Evolutionary conservation across 2,113 vertebrate species (phyloP).

Genomic region (Speoplatyrhinus poulsoni): DNA sequence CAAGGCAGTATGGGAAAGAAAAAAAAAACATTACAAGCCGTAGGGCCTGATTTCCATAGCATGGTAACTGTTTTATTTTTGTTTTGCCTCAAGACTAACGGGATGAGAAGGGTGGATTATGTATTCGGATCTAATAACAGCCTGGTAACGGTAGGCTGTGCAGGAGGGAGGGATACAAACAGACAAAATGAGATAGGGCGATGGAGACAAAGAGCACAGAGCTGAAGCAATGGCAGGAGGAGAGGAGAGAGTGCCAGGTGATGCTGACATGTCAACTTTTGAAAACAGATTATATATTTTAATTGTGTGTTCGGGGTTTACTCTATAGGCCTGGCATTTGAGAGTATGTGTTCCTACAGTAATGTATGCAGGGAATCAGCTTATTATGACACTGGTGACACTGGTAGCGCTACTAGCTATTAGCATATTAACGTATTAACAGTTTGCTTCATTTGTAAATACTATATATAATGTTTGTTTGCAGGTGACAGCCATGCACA

Average conservation of each 20-base stretch:
- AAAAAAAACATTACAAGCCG: constrained; percentile 17
- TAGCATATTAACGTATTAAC: no score
- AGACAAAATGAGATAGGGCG: background rate
- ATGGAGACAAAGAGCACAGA: constrained; percentile 3
- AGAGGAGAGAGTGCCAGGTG: constrained; percentile 36
- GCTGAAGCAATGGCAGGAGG: constrained; percentile 19
- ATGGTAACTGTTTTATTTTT: constrained; percentile 55
- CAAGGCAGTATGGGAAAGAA: constrained; percentile 19
- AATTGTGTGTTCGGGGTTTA: background rate
- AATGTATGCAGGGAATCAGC: no score
- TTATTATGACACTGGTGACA: no score
- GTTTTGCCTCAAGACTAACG: constrained; percentile 47
- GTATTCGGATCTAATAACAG: background rate
- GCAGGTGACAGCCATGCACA: background rate
- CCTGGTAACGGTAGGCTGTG: background rate
- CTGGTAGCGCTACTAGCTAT: no score
- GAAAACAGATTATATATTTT: constrained; percentile 37
- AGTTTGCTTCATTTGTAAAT: background rate
- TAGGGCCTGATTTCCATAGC: constrained; percentile 52
- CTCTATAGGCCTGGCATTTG: no score
- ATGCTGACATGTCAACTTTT: constrained; percentile 45
- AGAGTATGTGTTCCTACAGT: no score
- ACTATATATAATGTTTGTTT: no score
- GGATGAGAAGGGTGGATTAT: background rate
- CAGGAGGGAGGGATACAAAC: background rate